Conservation (phyloP, 92 coral and sea anemone genomes). For the Diadumene lineata region DNA sequence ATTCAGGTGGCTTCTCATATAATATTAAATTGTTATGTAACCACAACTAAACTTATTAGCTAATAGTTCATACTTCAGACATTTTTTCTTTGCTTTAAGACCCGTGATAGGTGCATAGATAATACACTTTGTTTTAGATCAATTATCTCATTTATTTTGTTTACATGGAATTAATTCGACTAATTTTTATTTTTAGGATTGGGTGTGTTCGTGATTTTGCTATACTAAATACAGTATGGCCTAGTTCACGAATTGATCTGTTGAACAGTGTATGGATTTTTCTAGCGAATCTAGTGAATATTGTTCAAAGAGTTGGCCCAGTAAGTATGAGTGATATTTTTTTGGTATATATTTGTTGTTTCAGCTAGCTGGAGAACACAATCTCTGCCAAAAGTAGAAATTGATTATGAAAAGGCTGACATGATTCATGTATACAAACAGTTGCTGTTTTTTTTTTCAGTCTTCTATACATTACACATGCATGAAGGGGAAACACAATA, state of each 20-base stretch:
- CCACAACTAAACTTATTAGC: background rate
- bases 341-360: background rate
- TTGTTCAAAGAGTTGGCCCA: slow-evolving; percentile 9
- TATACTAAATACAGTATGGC: slow-evolving; percentile 23
- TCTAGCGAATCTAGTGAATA: slow-evolving; percentile 1
- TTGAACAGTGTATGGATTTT: slow-evolving; percentile 24
- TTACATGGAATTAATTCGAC: too few species aligned
- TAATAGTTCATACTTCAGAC: background rate
- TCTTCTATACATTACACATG: too few species aligned
- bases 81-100: background rate
- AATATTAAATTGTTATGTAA: too few species aligned
- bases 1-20: too few species aligned
- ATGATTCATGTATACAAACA: background rate
- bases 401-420: slow-evolving; percentile 7
- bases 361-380: background rate
- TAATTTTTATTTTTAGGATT: too few species aligned
- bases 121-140: too few species aligned
- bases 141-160: too few species aligned
- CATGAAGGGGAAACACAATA: too few species aligned
- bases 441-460: too few species aligned
- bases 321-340: slow-evolving; percentile 7
- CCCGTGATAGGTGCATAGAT: too few species aligned
- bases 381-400: background rate
- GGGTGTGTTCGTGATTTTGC: slow-evolving; percentile 21
- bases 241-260: slow-evolving; percentile 14